Conservation (phyloP, 1,140 invertebrate genomes). For the Dufourea novaeangliae region DNA sequence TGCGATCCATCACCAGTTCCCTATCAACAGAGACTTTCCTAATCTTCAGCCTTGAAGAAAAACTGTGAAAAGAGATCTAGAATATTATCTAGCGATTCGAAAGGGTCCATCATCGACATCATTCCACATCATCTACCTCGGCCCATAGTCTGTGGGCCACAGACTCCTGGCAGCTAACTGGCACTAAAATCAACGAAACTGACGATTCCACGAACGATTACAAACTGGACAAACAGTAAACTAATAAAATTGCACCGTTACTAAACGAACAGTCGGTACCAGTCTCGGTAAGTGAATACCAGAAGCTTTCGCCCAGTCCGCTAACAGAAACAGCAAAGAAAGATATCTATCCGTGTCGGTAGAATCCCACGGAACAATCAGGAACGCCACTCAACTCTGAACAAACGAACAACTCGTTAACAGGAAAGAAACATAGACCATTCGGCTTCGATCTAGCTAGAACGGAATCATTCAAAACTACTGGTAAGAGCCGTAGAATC, state of each 20-base stretch:
- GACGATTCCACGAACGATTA: not conserved
- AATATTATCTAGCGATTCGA: not conserved
- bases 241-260: not conserved
- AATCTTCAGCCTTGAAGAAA: no score
- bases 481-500: not conserved
- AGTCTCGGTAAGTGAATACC: not conserved
- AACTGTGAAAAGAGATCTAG: not conserved
- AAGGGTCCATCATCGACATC: not conserved
- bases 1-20: no score
- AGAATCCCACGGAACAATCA: not conserved
- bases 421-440: slow-evolving; percentile 11
- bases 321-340: not conserved
- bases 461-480: not conserved
- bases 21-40: no score
- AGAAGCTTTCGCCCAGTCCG: not conserved
- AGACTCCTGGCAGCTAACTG: no score
- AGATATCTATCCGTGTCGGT: not conserved
- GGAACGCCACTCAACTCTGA: no score
- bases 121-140: no score
- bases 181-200: not conserved
- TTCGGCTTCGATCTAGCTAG: not conserved
- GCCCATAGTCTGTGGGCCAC: no score
- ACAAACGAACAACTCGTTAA: not conserved
- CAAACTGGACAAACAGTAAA: not conserved
- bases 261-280: not conserved